Evolutionary conservation across 2,113 vertebrate species (phyloP).

Genomic region (Onychostruthus taczanowskii): DNA sequence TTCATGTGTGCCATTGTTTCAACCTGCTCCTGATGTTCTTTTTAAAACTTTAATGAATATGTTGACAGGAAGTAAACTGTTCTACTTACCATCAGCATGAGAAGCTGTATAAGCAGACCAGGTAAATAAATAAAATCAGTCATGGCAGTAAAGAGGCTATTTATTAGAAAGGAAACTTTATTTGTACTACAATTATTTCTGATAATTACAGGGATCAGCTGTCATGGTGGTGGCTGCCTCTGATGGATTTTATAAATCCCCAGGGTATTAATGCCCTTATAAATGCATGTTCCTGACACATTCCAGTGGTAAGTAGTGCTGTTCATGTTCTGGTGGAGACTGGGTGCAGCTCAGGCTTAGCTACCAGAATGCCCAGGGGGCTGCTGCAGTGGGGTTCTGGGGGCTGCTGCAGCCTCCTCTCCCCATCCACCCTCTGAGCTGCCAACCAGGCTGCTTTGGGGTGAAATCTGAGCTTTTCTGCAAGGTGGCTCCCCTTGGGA

Average conservation of each 20-base stretch:
- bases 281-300: neutral
- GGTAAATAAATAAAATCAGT: slow-evolving; percentile 26
- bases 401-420: neutral
- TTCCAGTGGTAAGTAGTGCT: neutral
- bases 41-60: neutral
- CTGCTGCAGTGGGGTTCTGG: fast-evolving
- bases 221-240: neutral
- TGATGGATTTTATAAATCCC: neutral
- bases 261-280: neutral
- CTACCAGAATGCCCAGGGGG: neutral
- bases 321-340: neutral
- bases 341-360: neutral
- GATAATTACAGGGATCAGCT: neutral
- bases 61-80: neutral
- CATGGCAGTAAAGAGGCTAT: neutral
- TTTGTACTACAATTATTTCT: neutral
- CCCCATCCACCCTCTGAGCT: neutral
- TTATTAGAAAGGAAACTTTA: neutral
- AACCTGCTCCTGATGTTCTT: slow-evolving; percentile 3
- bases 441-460: fast-evolving
- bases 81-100: neutral
- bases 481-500: neutral
- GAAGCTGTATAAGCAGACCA: neutral
- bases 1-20: neutral
- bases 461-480: neutral